Conservation (phyloP, 2,888 invertebrate genomes). For the Endotricha flammealis region DNA sequence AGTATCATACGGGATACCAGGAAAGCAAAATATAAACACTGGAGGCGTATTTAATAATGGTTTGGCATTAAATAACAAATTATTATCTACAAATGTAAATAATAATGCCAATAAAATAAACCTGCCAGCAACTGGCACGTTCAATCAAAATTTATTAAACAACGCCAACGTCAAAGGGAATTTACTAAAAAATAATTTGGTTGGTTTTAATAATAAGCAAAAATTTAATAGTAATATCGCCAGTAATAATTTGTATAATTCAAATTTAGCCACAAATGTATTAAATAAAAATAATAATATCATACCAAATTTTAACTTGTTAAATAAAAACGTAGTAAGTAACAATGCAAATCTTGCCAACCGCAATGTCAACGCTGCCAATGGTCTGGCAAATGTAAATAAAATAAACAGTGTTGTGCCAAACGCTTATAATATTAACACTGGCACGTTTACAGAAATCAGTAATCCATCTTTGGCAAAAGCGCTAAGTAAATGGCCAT, state of each 20-base stretch:
- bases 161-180: not conserved
- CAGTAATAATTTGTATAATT: not conserved
- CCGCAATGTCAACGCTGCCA: constrained; percentile 4
- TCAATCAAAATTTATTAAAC: constrained; percentile 8
- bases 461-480: constrained; percentile 11
- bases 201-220: not conserved
- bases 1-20: constrained; percentile 12
- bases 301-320: not conserved
- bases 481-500: constrained; percentile 15
- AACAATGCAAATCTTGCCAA: not conserved
- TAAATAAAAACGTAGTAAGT: not conserved
- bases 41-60: not conserved
- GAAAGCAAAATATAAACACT: not conserved
- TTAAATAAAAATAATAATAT: not conserved
- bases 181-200: not conserved
- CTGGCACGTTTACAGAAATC: constrained; percentile 13
- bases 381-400: constrained; percentile 1
- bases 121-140: constrained; percentile 1
- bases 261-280: constrained; percentile 10
- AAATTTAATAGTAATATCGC: not conserved
- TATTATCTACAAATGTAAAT: not conserved
- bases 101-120: constrained; percentile 7
- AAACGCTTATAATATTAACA: constrained; percentile 16
- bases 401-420: constrained; percentile 5
- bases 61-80: not conserved